These are phyloP conservation scores for Orientallactaga bullata DNA, from an alignment of 2,113 vertebrate species.

Conservation along the genomic window DNA sequence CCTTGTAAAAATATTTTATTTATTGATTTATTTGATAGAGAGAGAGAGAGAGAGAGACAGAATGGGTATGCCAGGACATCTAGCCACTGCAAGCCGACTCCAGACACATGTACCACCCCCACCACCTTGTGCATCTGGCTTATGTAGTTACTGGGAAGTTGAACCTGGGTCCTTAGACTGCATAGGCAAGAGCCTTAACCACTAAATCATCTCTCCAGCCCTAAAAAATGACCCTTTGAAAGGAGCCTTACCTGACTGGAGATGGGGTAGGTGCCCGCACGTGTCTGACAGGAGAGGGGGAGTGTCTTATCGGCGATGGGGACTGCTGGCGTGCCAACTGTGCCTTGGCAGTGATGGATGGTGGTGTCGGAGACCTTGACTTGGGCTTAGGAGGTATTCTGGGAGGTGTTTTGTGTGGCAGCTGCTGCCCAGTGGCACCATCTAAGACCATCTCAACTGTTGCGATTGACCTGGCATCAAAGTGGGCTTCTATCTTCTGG, in stretches of 20 bases:
- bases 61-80: too few species aligned
- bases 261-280: conserved; percentile 95
- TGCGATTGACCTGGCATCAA: conserved; percentile 91
- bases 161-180: too few species aligned
- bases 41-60: too few species aligned
- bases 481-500: conserved; percentile 94
- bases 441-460: conserved; percentile 94
- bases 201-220: too few species aligned
- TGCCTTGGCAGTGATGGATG: conserved; percentile 90
- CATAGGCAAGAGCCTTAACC: too few species aligned
- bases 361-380: conserved; percentile 94
- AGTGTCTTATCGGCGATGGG: conserved; percentile 96
- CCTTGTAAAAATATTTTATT: too few species aligned
- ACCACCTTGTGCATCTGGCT: too few species aligned
- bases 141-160: too few species aligned
- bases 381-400: conserved; percentile 95
- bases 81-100: too few species aligned
- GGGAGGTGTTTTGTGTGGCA: conserved; percentile 96
- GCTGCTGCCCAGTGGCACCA: conserved; percentile 90
- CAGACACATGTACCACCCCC: too few species aligned
- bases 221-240: neutral
- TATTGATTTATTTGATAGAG: too few species aligned
- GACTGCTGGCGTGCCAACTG: conserved; percentile 95
- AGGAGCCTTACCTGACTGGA: conserved; percentile 93
- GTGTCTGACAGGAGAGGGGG: conserved; percentile 96